Evolutionary conservation across 2,113 vertebrate species (phyloP), one percentile per base, ranked within the genome.

Genomic region (Carlito syrichta): DNA sequence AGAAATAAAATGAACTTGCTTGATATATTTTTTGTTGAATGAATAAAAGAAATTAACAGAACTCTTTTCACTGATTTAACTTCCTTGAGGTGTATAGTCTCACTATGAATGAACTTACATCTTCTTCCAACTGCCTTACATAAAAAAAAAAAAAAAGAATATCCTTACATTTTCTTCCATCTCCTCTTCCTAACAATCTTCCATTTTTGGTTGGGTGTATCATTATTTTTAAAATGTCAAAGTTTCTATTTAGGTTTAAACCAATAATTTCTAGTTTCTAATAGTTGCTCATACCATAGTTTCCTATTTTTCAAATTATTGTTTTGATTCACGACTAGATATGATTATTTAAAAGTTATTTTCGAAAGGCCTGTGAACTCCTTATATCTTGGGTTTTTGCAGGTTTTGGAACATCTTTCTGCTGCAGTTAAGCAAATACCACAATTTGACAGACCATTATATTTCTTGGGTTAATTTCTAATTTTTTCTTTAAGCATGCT

Each of bases 301-400:
- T 68, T 87, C 13, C 38, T 93, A 54, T 40, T 86, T 86, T 56
- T 91, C 23, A 89, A 79, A 74, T 86, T 78, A 8, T 89, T 40
- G 54, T 78, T 89, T 95, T 93, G 54, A 90, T 93, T 87, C 62
- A 20, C 40, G 6, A 11, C 16, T 95, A 68, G 32, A 89, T 76
- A 79, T 63, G 89, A 96, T 89, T 45, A 86, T 77, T 58, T 71
- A 78, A 45, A 78, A 90, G 17, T 82, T 86, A 40, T 95, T 94
- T 89, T 60, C 4, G 35, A 77, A 86, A 86, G 82, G 9, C 32
- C 50, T 91, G 56, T 63, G 58, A 11, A 11, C 73, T 88, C 20
- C 40, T 76, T 93, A 52, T 73, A n/a, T 79, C 20, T 60, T 12
- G 16, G 11, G 1, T 89, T 89, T 35, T 12, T 69, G 9, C 4